Evolutionary conservation across 2,113 vertebrate species (phyloP), one percentile per base, ranked within the genome.

Genomic region (Perca fluviatilis): DNA sequence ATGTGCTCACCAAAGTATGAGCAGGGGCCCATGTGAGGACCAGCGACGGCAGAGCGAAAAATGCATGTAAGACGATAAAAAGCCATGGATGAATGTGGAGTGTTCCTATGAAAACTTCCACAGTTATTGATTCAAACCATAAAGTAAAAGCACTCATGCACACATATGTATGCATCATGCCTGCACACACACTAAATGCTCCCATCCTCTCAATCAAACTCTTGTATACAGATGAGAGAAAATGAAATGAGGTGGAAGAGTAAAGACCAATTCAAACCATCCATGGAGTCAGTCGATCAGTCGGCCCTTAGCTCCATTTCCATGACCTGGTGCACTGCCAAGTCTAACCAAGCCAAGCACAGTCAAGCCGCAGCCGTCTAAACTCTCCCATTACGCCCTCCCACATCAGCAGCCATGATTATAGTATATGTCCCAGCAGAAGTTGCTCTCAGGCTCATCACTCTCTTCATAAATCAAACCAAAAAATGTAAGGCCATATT

Each of bases 181-280:
- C 58, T 58, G 56, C 77, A 30, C 60, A 74, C 47, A 27, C 50
- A 78, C 21, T 13, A 19, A 61, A 3, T 3, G 0, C 65, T 74
- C 47, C 13, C 53, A 76, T 72, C 16, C n/a, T 18, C 50, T 53
- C 66, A 11, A 11, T 86, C 47, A 69, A 53, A 70, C 73, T 74
- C 74, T 67, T 56, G 72, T 78, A 83, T 40, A 85, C 50, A 88
- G 57, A 82, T 84, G 83, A 79, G 68, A 79, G 84, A 84, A 75
- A 77, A 81, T 82, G 88, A 81, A 71, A 83, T 77, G 84, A 85
- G 68, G 79, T 68, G 85, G 84, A 90, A 86, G 80, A 93, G 77
- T 81, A 94, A 90, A 91, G 76, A 93, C 89, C 83, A 93, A 91
- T 92, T 88, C 92, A 94, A 97, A 93, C 93, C 94, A 95, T 87